phyloP scores from a whole-genome alignment of 2,113 vertebrate species.

The Cephalophus harveyi region DNA sequence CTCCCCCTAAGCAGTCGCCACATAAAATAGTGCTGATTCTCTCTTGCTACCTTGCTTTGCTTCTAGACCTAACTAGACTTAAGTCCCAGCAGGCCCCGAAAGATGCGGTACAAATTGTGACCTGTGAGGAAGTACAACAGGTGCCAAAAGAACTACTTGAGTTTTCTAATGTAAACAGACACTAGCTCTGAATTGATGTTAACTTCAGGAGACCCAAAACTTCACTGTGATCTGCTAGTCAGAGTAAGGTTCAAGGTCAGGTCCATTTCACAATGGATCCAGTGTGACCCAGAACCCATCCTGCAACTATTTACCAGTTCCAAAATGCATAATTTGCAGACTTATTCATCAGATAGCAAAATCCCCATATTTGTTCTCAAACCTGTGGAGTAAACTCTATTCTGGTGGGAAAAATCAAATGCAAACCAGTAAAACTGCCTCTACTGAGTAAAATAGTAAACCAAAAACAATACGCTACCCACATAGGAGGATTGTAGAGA shows the following conservation, averaged over 20 bases:
- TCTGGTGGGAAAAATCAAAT: not conserved
- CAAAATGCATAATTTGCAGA: not conserved
- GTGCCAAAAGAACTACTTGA: not conserved
- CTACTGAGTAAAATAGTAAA: not conserved
- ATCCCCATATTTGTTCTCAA: not conserved
- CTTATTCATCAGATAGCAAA: not conserved
- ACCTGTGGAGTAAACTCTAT: not conserved
- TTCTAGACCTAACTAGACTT: not conserved
- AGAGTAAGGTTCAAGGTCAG: not conserved
- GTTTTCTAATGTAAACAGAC: not conserved
- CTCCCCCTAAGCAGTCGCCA: not conserved
- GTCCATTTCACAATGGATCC: not conserved
- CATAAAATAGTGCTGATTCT: not conserved
- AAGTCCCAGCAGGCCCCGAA: not conserved
- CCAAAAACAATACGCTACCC: not conserved
- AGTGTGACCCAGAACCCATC: not conserved
- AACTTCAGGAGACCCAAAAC: not conserved
- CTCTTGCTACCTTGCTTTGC: not conserved
- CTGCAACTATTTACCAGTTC: not conserved
- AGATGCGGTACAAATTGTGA: not conserved
- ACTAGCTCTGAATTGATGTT: not conserved
- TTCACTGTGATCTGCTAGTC: not conserved
- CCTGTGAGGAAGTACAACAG: not conserved
- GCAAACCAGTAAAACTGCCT: not conserved
- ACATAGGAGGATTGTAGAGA: not conserved